Conservation (phyloP, 2,113 vertebrate species). For the Ursus arctos region DNA sequence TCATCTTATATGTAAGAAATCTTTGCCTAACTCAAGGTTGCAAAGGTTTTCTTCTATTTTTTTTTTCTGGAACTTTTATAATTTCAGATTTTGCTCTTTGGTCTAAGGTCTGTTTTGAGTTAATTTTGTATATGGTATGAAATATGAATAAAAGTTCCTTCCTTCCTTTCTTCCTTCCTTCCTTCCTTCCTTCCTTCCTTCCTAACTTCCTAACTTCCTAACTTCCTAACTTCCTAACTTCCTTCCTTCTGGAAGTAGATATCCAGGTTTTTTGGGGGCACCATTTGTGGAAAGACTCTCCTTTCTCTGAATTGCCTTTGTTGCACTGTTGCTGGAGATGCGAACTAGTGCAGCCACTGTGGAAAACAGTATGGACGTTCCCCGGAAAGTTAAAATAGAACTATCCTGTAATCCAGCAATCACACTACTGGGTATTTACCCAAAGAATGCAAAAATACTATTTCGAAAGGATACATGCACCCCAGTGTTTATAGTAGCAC, state of each 20-base stretch:
- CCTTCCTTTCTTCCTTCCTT: not conserved
- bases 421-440: not conserved
- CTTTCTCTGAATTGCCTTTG: slow-evolving; percentile 19
- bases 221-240: not conserved
- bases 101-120: not conserved
- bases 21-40: not conserved
- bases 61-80: not conserved
- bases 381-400: not conserved
- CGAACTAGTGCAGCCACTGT: not conserved
- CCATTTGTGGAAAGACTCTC: not conserved
- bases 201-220: not conserved
- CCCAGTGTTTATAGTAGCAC: not conserved
- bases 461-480: not conserved
- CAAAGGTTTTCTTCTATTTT: not conserved
- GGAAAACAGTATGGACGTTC: not conserved
- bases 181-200: not conserved
- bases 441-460: not conserved
- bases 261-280: not conserved
- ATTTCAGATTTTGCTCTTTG: not conserved
- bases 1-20: not conserved
- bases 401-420: not conserved
- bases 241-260: not conserved
- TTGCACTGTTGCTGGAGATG: not conserved
- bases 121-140: not conserved
- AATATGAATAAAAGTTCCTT: not conserved